Evolutionary conservation across 2,113 vertebrate species (phyloP), one percentile per base, ranked within the genome.

Genomic region (Euleptes europaea): DNA sequence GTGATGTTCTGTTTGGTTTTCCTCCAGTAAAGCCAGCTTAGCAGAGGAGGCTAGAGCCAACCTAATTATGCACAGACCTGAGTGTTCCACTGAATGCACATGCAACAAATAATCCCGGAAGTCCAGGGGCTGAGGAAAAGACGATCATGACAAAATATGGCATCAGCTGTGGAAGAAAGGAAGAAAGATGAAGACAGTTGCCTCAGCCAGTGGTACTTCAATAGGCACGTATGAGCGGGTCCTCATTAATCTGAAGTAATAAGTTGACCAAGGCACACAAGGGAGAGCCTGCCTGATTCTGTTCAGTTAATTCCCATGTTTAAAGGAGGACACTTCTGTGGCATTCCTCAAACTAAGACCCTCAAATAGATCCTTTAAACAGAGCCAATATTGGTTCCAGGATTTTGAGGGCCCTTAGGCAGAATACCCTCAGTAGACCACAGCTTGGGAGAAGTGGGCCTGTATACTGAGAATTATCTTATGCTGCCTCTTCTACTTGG

Each of bases 1-100:
- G 3, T 11, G 23, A 35, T 28, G 4, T 35, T 84, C 35, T 75
- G 47, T 35, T 76, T 31, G 35, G n/a, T 63, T 76, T 66, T 40
- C n/a, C 40, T 47, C 49, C n/a, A 17, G 38, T 49, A 78, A 38
- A 66, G 28, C 17, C n/a, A 72, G 42, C 23, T 38, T 15, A 63
- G 23, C 51, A 26, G 6, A 49, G 13, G 15, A 63, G 38, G 60
- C 11, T 73, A 71, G 13, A 84, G 14, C 8, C 44, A 84, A n/a
- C 0, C 9, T 5, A 28, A 2, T 33, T 84, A 66, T 26, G 73
- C 23, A 94, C 95, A 91, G 66, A 98, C 97, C 98, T 98, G 47
- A 98, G 90, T 1, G 97, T 98, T 78, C 97, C 98, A 26, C 98
- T 98, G 94, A 98, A 98, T 1, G 97, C 97, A 91, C 97, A 98